phyloP scores from a whole-genome alignment of 2,797 vertebrate species.

The Muscicapa striata region DNA sequence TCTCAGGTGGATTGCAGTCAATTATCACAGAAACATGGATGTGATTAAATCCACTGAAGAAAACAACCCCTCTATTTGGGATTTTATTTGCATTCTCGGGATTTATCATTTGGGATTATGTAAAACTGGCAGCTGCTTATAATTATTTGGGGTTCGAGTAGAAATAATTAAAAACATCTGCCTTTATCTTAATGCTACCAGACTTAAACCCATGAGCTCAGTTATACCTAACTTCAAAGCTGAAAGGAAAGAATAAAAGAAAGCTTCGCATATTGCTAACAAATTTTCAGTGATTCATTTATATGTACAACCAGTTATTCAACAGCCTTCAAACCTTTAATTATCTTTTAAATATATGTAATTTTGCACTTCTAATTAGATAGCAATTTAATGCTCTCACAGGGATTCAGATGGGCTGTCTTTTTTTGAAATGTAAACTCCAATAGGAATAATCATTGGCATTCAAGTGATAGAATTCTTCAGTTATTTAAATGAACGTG shows the following conservation, averaged over 20 bases:
- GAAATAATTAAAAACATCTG: constrained; percentile 85
- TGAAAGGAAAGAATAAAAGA: constrained; percentile 76
- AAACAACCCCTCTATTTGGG: constrained; percentile 16
- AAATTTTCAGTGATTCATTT: constrained; percentile 83
- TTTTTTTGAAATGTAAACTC: constrained; percentile 79
- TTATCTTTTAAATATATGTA: constrained; percentile 88
- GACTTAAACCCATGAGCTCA: constrained; percentile 73
- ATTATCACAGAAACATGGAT: not conserved
- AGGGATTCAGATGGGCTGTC: constrained; percentile 78
- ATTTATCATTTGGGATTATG: constrained; percentile 80
- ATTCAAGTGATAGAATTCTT: constrained; percentile 84
- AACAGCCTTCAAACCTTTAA: constrained; percentile 85
- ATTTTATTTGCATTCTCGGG: constrained; percentile 77
- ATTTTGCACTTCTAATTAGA: constrained; percentile 89
- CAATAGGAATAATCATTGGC: constrained; percentile 86
- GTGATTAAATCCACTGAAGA: constrained; percentile 24
- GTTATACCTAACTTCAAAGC: constrained; percentile 78
- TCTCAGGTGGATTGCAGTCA: not conserved
- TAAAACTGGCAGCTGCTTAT: constrained; percentile 82
- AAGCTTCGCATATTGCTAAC: constrained; percentile 75
- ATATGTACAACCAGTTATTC: constrained; percentile 80
- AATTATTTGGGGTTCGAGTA: constrained; percentile 79
- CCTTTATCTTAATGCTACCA: constrained; percentile 80
- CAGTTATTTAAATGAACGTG: constrained; percentile 79
- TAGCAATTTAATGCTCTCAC: constrained; percentile 82